Evolutionary conservation across 2,888 invertebrate species (phyloP).

Genomic region (Eledone cirrhosa): DNA sequence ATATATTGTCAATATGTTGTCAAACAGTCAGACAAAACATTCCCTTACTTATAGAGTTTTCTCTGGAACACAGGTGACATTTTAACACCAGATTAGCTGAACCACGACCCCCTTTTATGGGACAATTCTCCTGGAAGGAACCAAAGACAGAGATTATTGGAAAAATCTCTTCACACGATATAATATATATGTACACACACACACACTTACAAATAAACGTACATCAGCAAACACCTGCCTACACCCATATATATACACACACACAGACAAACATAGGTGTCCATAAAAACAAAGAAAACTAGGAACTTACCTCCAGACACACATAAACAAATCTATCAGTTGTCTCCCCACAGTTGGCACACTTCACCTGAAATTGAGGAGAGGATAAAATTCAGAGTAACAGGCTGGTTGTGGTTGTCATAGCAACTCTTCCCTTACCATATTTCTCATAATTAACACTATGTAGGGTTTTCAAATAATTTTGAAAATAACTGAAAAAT

Average conservation of each 20-base stretch:
- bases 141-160: not conserved
- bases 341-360: conserved; percentile 85
- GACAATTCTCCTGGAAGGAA: conserved; percentile 73
- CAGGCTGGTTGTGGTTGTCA: not conserved
- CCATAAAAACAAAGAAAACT: too few relatives aligned
- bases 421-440: too few relatives aligned
- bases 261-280: too few relatives aligned
- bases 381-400: not conserved
- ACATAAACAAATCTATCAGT: conserved; percentile 87
- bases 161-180: too few relatives aligned
- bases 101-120: conserved; percentile 80
- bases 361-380: conserved; percentile 72
- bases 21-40: not conserved
- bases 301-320: conserved; percentile 75
- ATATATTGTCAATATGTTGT: not conserved
- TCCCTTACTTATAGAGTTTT: conserved; percentile 76
- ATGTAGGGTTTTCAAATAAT: too few relatives aligned
- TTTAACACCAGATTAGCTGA: conserved; percentile 84
- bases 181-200: not conserved
- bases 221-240: not conserved
- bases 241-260: too few relatives aligned
- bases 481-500: too few relatives aligned
- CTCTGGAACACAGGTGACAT: conserved; percentile 88
- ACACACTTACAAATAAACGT: too few relatives aligned
- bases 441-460: too few relatives aligned